Evolutionary conservation across 2,113 vertebrate species (phyloP).

Genomic region (Leucopsar rothschildi): DNA sequence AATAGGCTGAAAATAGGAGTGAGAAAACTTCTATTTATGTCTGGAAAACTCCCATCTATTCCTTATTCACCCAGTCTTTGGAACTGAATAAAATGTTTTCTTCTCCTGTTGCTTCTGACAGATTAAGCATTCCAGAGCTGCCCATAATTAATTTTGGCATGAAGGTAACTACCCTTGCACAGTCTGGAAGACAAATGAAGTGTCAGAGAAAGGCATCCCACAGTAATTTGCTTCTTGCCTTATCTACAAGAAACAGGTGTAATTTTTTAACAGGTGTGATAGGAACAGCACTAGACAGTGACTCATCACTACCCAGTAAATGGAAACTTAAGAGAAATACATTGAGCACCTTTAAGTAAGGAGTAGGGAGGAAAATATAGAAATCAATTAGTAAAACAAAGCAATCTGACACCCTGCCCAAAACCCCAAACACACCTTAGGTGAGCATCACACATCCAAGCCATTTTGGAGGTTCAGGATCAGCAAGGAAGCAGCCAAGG

Average conservation of each 20-base stretch:
- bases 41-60: not conserved
- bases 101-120: slow-evolving; percentile 40
- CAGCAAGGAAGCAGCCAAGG: not conserved
- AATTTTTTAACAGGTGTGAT: slow-evolving; percentile 25
- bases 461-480: not conserved
- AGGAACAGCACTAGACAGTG: not conserved
- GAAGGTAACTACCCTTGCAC: slow-evolving; percentile 32
- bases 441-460: not conserved
- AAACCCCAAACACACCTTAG: not conserved
- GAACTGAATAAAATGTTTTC: not conserved
- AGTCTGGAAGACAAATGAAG: slow-evolving; percentile 38
- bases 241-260: slow-evolving; percentile 33
- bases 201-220: not conserved
- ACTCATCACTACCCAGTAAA: not conserved
- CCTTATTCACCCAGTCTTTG: not conserved
- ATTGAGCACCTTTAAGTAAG: not conserved
- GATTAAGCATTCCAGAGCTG: slow-evolving; percentile 35
- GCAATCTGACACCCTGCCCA: not conserved
- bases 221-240: slow-evolving; percentile 42
- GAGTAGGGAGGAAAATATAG: not conserved
- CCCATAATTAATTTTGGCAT: slow-evolving; percentile 38
- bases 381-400: not conserved
- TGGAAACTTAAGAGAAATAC: not conserved
- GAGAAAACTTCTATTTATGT: not conserved
- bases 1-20: not conserved